phyloP scores from a whole-genome alignment of 2,113 vertebrate genomes.

The Bos javanicus region DNA sequence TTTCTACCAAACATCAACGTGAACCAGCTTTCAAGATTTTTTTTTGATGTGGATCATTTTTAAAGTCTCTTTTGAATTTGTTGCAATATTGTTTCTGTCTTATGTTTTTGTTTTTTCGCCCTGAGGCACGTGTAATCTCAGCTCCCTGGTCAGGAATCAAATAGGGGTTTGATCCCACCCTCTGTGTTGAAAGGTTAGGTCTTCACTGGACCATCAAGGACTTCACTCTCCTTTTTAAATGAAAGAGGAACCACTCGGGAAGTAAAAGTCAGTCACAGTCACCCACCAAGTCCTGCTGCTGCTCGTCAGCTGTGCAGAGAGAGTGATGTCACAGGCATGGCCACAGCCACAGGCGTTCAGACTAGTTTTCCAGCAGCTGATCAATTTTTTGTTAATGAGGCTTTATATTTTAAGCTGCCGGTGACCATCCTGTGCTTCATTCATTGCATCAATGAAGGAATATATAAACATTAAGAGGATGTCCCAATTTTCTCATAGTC shows the following conservation, averaged over 20 bases:
- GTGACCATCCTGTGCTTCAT: not conserved
- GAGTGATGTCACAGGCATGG: not conserved
- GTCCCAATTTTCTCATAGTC: not conserved
- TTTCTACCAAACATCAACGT: not conserved
- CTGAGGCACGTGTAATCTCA: not conserved
- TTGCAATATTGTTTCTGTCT: not conserved
- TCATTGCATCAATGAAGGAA: not conserved
- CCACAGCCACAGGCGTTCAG: not conserved
- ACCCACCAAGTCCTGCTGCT: not conserved
- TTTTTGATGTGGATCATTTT: not conserved
- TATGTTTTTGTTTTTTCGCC: not conserved
- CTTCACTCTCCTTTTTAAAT: not conserved
- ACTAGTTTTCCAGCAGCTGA: not conserved
- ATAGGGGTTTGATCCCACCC: not conserved
- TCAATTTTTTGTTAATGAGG: not conserved
- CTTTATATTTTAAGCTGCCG: not conserved
- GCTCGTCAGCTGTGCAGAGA: not conserved
- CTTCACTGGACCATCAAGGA: not conserved
- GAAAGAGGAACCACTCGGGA: not conserved
- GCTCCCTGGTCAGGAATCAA: not conserved
- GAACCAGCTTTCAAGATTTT: not conserved
- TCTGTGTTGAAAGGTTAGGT: not conserved
- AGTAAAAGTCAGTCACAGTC: not conserved
- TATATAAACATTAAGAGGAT: not conserved
- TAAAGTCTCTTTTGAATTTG: not conserved